Evolutionary conservation across 2,888 invertebrate genomes (phyloP).

Genomic region (Epirrhoe alternata): DNA sequence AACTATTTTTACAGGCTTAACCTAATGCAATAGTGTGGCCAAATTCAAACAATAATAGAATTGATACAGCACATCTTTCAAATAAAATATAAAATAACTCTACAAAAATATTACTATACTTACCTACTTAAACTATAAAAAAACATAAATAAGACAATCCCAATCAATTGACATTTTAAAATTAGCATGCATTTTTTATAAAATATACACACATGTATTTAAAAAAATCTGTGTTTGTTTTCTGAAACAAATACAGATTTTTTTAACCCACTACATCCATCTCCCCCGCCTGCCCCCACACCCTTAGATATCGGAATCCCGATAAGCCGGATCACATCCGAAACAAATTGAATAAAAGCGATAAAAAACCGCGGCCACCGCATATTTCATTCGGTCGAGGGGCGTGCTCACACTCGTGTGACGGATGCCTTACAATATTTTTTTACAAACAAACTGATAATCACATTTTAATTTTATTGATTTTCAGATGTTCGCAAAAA

Average conservation of each 20-base stretch:
- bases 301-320: slow-evolving; percentile 42
- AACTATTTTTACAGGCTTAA: too few species aligned
- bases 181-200: too few species aligned
- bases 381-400: slow-evolving; percentile 44
- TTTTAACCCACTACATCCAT: not conserved
- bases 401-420: slow-evolving; percentile 21
- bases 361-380: slow-evolving; percentile 63
- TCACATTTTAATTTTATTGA: not conserved
- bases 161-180: too few species aligned
- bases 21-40: too few species aligned
- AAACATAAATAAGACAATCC: too few species aligned
- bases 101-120: too few species aligned
- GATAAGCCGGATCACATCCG: slow-evolving; percentile 58
- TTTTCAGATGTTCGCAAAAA: not conserved
- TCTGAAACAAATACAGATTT: not conserved
- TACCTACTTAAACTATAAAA: too few species aligned
- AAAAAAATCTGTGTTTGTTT: not conserved
- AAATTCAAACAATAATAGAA: too few species aligned
- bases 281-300: slow-evolving; percentile 6
- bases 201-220: too few species aligned
- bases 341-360: slow-evolving; percentile 74
- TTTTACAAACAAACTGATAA: not conserved
- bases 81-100: too few species aligned
- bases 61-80: too few species aligned
- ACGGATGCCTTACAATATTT: slow-evolving; percentile 2